phyloP scores from a whole-genome alignment of 2,113 vertebrate genomes.

The Syngnathus floridae region DNA sequence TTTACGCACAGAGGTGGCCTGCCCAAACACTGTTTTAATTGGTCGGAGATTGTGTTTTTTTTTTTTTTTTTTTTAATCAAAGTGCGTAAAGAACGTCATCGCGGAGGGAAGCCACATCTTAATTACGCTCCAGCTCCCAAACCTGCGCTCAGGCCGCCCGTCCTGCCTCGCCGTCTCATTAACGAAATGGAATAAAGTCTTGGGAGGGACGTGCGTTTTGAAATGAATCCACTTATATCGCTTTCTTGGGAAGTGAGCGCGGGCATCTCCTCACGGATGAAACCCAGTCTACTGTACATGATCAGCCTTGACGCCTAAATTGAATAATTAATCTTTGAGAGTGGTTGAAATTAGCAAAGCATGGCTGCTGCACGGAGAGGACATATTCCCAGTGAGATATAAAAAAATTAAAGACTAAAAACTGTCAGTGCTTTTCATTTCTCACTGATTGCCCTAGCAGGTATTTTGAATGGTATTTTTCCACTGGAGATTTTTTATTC shows the following conservation, averaged over 20 bases:
- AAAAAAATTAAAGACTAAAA: background rate
- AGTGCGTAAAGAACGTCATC: conserved; percentile 59
- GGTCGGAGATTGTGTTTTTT: conserved; percentile 56
- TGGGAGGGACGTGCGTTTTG: conserved; percentile 63
- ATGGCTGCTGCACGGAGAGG: conserved; percentile 11
- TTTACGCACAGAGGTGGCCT: conserved; percentile 40
- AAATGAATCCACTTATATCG: conserved; percentile 68
- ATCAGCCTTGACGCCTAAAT: conserved; percentile 43
- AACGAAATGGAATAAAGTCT: conserved; percentile 70
- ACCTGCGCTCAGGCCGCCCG: conserved; percentile 56
- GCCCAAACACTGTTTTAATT: conserved; percentile 56
- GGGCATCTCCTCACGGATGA: conserved; percentile 46
- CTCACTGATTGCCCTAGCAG: no score
- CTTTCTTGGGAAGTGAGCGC: conserved; percentile 46
- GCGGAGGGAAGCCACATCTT: conserved; percentile 56
- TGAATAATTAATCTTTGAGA: conserved; percentile 59
- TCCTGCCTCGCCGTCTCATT: conserved; percentile 64
- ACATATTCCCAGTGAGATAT: conserved; percentile 2
- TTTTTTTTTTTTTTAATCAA: conserved; percentile 62
- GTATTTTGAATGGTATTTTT: no score
- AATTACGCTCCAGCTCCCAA: conserved; percentile 69
- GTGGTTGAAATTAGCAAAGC: conserved; percentile 42
- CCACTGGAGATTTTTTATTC: no score
- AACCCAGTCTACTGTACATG: conserved; percentile 45
- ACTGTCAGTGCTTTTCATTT: background rate